A percentile compares a stretch with the other conserved stretches of the same genome.
Evolutionary conservation across 2,113 vertebrate genomes (phyloP).

Genomic region (Lycaon pictus): DNA sequence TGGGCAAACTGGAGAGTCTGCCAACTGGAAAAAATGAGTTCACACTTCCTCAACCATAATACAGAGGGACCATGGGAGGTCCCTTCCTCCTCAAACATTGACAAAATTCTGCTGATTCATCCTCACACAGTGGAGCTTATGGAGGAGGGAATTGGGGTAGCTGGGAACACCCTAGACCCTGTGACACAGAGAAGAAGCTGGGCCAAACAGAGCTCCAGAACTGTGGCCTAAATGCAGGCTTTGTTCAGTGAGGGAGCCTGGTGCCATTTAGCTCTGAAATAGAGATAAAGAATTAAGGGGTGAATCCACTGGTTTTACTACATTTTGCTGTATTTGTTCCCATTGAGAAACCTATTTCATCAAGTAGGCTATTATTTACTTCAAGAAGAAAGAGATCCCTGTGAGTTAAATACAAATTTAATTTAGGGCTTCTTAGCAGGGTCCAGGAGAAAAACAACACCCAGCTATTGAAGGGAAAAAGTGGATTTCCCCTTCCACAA

Average conservation of each 20-base stretch:
- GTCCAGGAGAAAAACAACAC: neutral
- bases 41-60: neutral
- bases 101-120: conserved; percentile 60
- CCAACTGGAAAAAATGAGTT: neutral
- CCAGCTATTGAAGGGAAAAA: neutral
- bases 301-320: neutral
- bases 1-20: neutral
- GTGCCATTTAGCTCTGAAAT: neutral
- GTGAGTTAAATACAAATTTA: neutral
- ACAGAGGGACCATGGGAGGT: neutral
- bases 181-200: neutral
- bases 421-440: neutral
- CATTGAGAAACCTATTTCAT: neutral
- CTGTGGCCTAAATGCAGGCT: neutral
- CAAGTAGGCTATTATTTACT: neutral
- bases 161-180: neutral
- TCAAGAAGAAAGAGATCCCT: neutral
- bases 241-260: neutral
- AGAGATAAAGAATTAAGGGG: neutral
- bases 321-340: neutral
- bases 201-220: neutral
- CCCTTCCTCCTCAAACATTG: neutral
- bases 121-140: neutral
- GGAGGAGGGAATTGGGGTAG: too few relatives aligned
- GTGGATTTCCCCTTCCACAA: neutral